Evolutionary conservation across 2,888 invertebrate genomes (phyloP).

Genomic region (Rhaphigaster nebulosa): DNA sequence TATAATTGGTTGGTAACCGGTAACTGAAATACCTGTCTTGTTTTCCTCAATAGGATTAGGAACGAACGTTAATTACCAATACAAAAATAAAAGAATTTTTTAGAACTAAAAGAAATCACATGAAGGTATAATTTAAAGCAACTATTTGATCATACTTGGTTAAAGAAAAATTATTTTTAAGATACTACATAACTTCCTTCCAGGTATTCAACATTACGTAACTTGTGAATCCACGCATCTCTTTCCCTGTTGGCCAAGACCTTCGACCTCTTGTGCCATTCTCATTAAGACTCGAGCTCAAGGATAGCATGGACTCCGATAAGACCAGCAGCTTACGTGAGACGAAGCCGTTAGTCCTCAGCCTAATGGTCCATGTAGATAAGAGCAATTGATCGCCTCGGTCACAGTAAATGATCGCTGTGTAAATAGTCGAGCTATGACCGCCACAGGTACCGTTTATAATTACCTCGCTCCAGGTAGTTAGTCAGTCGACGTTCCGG

Average conservation of each 20-base stretch:
- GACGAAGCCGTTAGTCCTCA: neutral
- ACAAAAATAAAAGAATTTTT: too few relatives aligned
- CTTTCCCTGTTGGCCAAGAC: neutral
- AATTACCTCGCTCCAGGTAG: neutral
- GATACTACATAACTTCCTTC: neutral
- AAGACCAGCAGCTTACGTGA: neutral
- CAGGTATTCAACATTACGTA: neutral
- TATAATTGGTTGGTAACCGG: too few relatives aligned
- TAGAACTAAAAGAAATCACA: too few relatives aligned
- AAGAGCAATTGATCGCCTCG: conserved; percentile 23
- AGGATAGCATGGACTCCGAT: neutral
- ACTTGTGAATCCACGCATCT: neutral
- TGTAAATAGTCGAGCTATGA: neutral
- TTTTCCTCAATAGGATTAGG: too few relatives aligned
- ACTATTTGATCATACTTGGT: too few relatives aligned
- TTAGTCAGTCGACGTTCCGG: neutral
- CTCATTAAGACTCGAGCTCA: neutral
- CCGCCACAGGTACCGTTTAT: conserved; percentile 12
- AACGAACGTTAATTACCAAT: too few relatives aligned
- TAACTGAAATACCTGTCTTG: too few relatives aligned
- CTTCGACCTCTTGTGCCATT: neutral
- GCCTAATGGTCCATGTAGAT: neutral
- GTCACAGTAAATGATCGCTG: neutral
- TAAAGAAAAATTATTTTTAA: too few relatives aligned
- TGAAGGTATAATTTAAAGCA: too few relatives aligned